Evolutionary conservation across 2,797 vertebrate genomes (phyloP), one percentile per base, ranked within the genome.

Genomic region (Columba guinea): DNA sequence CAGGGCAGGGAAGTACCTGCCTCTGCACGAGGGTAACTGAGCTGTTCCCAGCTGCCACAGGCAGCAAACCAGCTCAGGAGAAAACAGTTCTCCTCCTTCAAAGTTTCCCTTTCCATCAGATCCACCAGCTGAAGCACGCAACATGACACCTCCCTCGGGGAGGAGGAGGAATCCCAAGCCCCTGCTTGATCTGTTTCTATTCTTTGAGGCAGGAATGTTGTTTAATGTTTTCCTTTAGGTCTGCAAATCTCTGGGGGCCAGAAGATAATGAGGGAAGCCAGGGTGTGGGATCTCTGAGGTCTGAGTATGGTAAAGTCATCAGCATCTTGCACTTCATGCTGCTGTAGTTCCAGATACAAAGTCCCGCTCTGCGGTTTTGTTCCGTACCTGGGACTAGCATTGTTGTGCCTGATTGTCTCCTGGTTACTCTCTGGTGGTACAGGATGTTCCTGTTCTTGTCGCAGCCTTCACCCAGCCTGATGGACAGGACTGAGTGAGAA

Each of bases 271-370:
- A 73, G 65, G 32, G 75, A 93, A 83, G 83, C 46, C 60, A 80
- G 88, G 78, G 84, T 86, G 94, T 96, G 95, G 86, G 94, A 71
- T 81, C 80, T 75, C 68, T 7, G 35, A 70, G 81, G 24, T n/a
- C 18, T 3, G 24, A n/a, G 44, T 24, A 19, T 87, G 94, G 86
- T 78, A 92, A 91, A 87, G 76, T 89, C 88, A 77, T 90, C 90
- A 93, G 56, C 13, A 5, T 46, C 63, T 15, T 24, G 41, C 28
- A 0, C 71, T 87, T 63, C 1, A 7, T 73, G 68, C 69, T 91
- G 9, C 64, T 17, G 44, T 15, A 22, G 30, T 46, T 87, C 41
- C 63, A n/a, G 44, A 35, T 5, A n/a, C 49, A 5, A 28, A 48
- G 71, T 22, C 81, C 48, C 24, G 14, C 67, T 21, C 48, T 13